phyloP scores from a whole-genome alignment of 1,140 invertebrate genomes.

The Neotoxoptera formosana region DNA sequence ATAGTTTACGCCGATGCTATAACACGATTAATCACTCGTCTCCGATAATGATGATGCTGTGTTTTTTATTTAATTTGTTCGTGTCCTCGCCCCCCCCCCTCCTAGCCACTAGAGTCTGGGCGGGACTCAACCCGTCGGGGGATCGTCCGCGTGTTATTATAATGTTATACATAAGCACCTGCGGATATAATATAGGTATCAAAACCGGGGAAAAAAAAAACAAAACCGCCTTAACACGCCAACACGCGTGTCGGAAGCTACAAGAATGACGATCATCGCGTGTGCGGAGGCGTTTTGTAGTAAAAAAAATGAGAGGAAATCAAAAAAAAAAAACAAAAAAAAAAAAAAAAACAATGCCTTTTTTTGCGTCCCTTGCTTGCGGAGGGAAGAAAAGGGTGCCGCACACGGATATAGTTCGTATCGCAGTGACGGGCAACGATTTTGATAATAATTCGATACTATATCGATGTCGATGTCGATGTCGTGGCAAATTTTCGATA shows the following conservation, averaged over 20 bases:
- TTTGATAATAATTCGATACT: too few relatives aligned
- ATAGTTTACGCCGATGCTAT: neutral
- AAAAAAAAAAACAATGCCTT: neutral
- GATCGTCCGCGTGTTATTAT: neutral
- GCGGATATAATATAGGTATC: neutral
- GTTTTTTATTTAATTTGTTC: neutral
- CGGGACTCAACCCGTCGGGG: neutral
- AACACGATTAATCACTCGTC: neutral
- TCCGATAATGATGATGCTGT: neutral
- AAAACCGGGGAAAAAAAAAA: neutral
- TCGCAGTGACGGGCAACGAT: too few relatives aligned
- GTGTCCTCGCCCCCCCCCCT: neutral
- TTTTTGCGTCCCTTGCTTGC: neutral
- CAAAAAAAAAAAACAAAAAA: neutral
- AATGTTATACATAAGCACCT: neutral
- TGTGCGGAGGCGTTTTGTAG: neutral
- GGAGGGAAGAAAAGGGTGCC: neutral
- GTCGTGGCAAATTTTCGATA: too few relatives aligned
- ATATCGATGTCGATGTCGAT: too few relatives aligned
- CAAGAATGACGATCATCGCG: neutral
- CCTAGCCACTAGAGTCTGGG: neutral
- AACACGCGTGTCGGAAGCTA: neutral
- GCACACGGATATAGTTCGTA: neutral
- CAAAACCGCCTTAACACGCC: neutral
- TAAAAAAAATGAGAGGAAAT: neutral